phyloP scores from a whole-genome alignment of 2,797 vertebrate species.

The Hozukius guyotensis region DNA sequence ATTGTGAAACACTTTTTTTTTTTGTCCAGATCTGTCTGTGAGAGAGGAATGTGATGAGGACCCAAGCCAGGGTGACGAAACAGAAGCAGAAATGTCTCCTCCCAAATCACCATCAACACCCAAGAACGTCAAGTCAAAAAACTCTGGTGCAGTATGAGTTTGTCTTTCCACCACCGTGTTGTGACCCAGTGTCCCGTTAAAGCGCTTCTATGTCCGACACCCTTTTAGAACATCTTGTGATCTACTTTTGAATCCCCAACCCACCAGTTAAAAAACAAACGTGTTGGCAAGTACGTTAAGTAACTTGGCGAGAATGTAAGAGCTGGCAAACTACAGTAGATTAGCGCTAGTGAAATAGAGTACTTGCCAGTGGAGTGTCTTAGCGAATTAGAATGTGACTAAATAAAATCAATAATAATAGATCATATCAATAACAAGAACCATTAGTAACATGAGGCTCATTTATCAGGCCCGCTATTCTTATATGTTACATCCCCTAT shows the following conservation, averaged over 20 bases:
- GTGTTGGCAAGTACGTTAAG: constrained; percentile 25
- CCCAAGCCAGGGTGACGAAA: constrained; percentile 88
- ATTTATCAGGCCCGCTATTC: neutral
- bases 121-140: constrained; percentile 89
- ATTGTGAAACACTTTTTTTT: neutral
- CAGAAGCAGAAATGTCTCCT: constrained; percentile 89
- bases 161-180: neutral
- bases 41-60: constrained; percentile 89
- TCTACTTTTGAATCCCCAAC: constrained; percentile 31
- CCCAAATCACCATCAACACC: constrained; percentile 94
- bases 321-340: constrained; percentile 19
- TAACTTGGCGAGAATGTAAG: constrained; percentile 7
- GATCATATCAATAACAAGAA: constrained; percentile 16
- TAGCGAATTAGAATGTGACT: constrained; percentile 3
- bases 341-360: constrained; percentile 21
- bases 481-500: neutral
- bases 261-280: constrained; percentile 41
- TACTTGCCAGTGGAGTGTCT: constrained; percentile 3
- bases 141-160: constrained; percentile 83
- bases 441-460: neutral
- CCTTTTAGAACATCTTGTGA: constrained; percentile 20
- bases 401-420: constrained; percentile 34
- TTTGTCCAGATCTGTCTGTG: constrained; percentile 81
- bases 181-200: neutral
- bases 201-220: neutral